Percentiles rank a stretch among this genome's conserved stretches.
Conservation (phyloP, 2,888 invertebrate genomes). For the Melieria omissa region DNA sequence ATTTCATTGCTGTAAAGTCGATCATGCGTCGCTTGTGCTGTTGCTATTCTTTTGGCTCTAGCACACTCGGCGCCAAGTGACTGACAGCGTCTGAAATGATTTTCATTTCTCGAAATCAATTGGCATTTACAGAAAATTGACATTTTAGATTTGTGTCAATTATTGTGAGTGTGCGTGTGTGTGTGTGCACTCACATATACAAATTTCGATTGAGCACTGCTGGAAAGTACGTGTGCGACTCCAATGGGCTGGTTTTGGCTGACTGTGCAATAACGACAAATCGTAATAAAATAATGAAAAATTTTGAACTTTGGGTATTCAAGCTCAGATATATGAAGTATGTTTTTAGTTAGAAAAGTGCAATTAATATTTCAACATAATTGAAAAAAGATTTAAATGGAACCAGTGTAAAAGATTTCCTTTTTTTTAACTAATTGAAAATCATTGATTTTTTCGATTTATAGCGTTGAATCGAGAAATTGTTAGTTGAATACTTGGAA, state of each 20-base stretch:
- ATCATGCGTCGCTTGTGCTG: not conserved
- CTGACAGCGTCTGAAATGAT: constrained; percentile 30
- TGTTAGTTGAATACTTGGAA: too few relatives aligned
- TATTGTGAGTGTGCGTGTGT: constrained; percentile 3
- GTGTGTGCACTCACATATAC: not conserved
- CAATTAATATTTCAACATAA: too few relatives aligned
- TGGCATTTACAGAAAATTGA: constrained; percentile 33
- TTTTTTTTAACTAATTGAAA: too few relatives aligned
- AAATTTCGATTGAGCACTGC: not conserved
- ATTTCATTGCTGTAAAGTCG: not conserved
- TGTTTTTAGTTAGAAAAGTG: too few relatives aligned
- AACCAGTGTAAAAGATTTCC: too few relatives aligned
- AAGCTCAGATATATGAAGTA: too few relatives aligned
- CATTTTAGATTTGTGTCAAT: constrained; percentile 41
- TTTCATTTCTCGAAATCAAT: constrained; percentile 32
- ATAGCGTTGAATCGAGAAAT: too few relatives aligned
- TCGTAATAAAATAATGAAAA: too few relatives aligned
- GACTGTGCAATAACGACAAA: not conserved
- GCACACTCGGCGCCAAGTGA: not conserved
- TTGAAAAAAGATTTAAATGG: too few relatives aligned
- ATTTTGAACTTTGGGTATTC: too few relatives aligned
- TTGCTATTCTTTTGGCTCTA: not conserved
- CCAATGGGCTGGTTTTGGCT: too few relatives aligned
- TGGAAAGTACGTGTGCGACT: not conserved
- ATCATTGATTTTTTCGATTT: too few relatives aligned